Conservation (phyloP, 2,797 vertebrate species). For the Austrolebias charrua region DNA sequence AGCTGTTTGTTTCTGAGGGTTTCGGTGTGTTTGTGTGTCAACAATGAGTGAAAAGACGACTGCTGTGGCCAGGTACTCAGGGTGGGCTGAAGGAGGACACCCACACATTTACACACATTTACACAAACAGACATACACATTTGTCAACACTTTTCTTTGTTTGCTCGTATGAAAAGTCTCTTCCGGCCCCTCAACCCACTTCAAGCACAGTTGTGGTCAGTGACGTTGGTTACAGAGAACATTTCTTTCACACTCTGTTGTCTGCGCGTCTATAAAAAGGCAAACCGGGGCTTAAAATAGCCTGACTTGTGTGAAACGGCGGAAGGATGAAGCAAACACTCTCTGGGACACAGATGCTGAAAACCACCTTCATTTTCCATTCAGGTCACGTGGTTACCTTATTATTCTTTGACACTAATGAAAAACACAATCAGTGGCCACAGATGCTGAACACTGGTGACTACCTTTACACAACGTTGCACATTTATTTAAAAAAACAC, state of each 20-base stretch:
- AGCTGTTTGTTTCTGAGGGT: constrained; percentile 67
- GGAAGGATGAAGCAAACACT: constrained; percentile 76
- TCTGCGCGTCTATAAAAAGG: constrained; percentile 73
- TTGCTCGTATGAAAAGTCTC: constrained; percentile 61
- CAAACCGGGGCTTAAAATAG: constrained; percentile 76
- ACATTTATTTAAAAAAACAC: neutral
- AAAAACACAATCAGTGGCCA: constrained; percentile 23
- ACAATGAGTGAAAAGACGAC: constrained; percentile 53
- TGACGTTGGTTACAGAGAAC: constrained; percentile 75
- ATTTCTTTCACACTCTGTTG: constrained; percentile 76
- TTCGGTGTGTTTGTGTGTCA: constrained; percentile 57
- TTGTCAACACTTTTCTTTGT: constrained; percentile 69
- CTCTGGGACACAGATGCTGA: constrained; percentile 65
- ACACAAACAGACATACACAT: constrained; percentile 22
- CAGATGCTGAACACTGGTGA: constrained; percentile 7
- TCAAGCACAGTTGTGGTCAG: constrained; percentile 76
- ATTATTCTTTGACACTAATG: constrained; percentile 50
- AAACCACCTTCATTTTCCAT: constrained; percentile 75
- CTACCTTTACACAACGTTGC: constrained; percentile 19
- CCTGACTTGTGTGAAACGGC: constrained; percentile 72
- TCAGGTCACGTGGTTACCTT: constrained; percentile 55
- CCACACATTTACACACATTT: constrained; percentile 22
- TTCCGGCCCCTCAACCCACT: constrained; percentile 73
- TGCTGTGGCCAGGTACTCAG: constrained; percentile 55
- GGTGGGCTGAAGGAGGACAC: constrained; percentile 42